These are phyloP conservation scores for Ifrita kowaldi DNA, from an alignment of 2,113 vertebrate species.

Conservation along the genomic window DNA sequence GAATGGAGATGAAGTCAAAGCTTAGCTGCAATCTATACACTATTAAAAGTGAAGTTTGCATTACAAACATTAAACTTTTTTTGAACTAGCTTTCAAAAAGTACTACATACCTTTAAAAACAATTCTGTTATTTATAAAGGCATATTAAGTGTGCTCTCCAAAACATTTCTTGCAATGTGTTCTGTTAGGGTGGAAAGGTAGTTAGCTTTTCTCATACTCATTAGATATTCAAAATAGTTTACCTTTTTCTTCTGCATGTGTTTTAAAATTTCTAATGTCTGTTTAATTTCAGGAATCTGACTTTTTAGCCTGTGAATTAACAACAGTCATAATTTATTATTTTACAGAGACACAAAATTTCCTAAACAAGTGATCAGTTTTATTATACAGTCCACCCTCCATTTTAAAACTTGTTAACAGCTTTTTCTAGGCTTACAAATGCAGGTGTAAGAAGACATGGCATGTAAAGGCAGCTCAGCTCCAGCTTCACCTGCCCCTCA, in stretches of 20 bases:
- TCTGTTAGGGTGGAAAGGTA: constrained; percentile 56
- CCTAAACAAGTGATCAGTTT: constrained; percentile 23
- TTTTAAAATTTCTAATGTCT: constrained; percentile 96
- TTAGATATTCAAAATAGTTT: constrained; percentile 62
- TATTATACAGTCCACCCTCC: background rate
- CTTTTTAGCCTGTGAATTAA: constrained; percentile 86
- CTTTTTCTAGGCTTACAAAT: background rate
- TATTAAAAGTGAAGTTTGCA: background rate
- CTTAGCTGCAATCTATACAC: background rate
- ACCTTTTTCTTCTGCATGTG: constrained; percentile 99
- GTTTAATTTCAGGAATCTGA: constrained; percentile 98
- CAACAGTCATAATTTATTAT: constrained; percentile 59
- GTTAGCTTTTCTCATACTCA: constrained; percentile 44
- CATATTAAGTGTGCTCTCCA: constrained; percentile 51
- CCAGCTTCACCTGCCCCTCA: background rate
- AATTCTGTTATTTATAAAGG: constrained; percentile 62
- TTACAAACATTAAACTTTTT: background rate
- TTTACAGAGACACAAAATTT: constrained; percentile 26
- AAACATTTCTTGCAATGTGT: constrained; percentile 59
- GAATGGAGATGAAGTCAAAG: background rate
- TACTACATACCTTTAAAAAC: constrained; percentile 58
- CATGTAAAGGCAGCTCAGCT: background rate
- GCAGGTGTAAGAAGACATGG: background rate
- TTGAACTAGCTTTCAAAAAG: constrained; percentile 32
- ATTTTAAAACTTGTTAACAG: background rate